Conservation (phyloP, 92 coral and sea anemone genomes). For the Palythoa heliodiscus region DNA sequence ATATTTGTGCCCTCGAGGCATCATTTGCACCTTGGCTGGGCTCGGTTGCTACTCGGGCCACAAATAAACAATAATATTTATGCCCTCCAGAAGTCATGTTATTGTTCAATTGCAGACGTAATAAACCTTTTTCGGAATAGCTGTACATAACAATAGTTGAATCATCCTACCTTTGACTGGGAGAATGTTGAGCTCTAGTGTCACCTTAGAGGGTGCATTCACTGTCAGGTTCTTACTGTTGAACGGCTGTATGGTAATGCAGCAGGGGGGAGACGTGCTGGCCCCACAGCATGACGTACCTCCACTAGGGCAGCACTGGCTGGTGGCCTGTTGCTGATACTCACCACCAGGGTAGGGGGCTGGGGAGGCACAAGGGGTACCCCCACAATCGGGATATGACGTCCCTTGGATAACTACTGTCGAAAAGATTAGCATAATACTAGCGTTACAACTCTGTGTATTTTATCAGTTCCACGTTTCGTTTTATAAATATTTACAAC, state of each 20-base stretch:
- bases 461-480: too few relatives aligned
- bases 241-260: constrained; percentile 15
- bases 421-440: neutral
- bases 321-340: neutral
- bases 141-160: too few relatives aligned
- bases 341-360: neutral
- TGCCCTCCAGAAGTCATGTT: too few relatives aligned
- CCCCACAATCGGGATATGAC: constrained; percentile 37
- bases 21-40: too few relatives aligned
- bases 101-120: too few relatives aligned
- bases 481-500: too few relatives aligned
- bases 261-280: constrained; percentile 21
- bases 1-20: too few relatives aligned
- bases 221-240: constrained; percentile 31
- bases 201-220: constrained; percentile 34
- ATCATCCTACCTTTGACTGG: constrained; percentile 7
- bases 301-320: constrained; percentile 34
- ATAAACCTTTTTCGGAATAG: too few relatives aligned
- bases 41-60: too few relatives aligned
- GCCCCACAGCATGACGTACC: constrained; percentile 24
- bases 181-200: constrained; percentile 31
- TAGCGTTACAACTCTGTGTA: too few relatives aligned
- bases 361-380: constrained; percentile 25
- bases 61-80: too few relatives aligned
- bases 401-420: constrained; percentile 38